Evolutionary conservation across 2,888 invertebrate species (phyloP), one percentile per base, ranked within the genome.

Genomic region (Sinhomidia bicolor): DNA sequence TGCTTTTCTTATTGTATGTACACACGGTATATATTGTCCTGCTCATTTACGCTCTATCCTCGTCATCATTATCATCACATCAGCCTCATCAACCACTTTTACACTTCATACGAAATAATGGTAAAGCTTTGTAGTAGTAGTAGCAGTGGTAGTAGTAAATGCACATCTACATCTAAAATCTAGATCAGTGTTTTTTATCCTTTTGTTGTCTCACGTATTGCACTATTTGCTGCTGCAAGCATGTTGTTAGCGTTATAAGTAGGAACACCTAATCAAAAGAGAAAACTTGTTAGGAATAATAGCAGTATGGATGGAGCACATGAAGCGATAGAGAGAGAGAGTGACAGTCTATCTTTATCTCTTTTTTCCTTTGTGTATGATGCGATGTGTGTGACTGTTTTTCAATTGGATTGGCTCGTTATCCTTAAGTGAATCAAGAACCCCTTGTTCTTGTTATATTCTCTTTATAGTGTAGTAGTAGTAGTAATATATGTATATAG

Each of bases 331-430:
- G n/a, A n/a, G n/a, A n/a, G 17, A 29, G 62, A 47, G 84, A 41
- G 44, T 76, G 84, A 60, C 57, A 80, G 60, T 62, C 85, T 65
- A 62, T 29, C 57, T 74, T 14, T 54, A 5, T 54, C 32, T 62
- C 74, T 5, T 32, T 20, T 54, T 12, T 32, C 68, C 12, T 36
- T 14, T 9, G 14, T 29, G 26, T 23, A 23, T 23, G 62, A 62
- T 36, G 74, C 54, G 51, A 36, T 79, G 57, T 76, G 57, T 84
- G 84, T 71, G 79, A 79, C 62, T 81, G 29, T 86, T 86, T 80
- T 47, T 80, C 86, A 86, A 86, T 86, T 86, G 86, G 86, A 86
- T 86, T 86, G 86, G 80, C 86, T 86, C 86, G 86, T 86, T 86
- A 86, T 80, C 36, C 68, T 79, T 47, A 86, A 86, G 76, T 85